These are phyloP conservation scores for Leucopsar rothschildi DNA, from an alignment of 2,113 vertebrate species.

Conservation along the genomic window DNA sequence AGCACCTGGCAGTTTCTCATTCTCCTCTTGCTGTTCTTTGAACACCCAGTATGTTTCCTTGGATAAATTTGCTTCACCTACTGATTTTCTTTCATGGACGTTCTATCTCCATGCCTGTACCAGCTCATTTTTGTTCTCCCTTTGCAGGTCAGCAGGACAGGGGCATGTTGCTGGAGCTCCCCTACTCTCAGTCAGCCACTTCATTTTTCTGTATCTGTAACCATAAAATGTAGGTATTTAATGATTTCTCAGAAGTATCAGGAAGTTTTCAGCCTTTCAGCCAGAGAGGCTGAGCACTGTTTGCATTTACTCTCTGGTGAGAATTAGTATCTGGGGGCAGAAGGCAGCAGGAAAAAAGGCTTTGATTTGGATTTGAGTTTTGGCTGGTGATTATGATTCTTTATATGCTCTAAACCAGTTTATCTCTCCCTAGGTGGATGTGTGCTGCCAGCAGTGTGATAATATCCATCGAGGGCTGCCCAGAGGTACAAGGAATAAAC, in stretches of 20 bases:
- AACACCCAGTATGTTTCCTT: neutral
- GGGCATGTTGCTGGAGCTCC: fast-evolving
- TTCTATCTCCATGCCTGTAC: neutral
- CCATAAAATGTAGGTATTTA: neutral
- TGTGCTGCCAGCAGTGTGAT: conserved; percentile 29
- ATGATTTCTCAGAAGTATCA: neutral
- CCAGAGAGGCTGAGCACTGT: neutral
- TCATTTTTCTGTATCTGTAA: neutral
- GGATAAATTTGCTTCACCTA: neutral
- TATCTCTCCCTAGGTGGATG: conserved; percentile 47
- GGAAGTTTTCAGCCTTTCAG: neutral
- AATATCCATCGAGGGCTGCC: conserved; percentile 5
- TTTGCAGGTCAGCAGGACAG: neutral
- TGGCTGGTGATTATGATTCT: neutral
- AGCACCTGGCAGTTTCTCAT: neutral
- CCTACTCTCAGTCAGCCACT: neutral
- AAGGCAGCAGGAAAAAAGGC: neutral
- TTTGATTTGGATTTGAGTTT: conserved; percentile 11
- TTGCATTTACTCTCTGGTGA: neutral
- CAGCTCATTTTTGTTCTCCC: neutral
- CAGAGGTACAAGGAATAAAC: conserved; percentile 54
- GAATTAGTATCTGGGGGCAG: neutral
- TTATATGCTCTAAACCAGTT: conserved; percentile 30
- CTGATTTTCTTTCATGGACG: neutral
- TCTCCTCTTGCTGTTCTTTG: neutral